These are phyloP conservation scores for Labeo rohita DNA, from an alignment of 2,113 vertebrate species.

Conservation along the genomic window DNA sequence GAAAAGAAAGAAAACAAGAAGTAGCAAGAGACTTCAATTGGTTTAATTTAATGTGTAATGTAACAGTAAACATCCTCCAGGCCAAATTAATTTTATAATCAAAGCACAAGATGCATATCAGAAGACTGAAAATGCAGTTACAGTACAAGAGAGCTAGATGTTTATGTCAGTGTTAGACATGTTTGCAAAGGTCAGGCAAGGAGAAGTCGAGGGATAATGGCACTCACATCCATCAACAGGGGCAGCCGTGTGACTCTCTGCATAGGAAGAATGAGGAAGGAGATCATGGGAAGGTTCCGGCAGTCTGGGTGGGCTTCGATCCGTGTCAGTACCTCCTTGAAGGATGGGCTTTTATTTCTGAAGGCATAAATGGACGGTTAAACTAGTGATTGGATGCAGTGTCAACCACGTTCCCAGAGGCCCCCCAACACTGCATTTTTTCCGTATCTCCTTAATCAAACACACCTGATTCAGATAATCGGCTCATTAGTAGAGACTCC, in stretches of 20 bases:
- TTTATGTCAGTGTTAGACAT: not conserved
- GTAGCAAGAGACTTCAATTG: conserved; percentile 15
- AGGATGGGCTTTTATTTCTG: conserved; percentile 83
- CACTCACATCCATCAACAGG: conserved; percentile 94
- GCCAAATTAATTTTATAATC: not conserved
- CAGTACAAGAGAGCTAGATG: not conserved
- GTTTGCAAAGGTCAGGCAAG: not conserved
- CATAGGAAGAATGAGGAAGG: conserved; percentile 98
- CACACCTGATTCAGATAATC: too few species aligned
- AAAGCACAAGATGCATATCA: not conserved
- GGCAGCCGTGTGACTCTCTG: conserved; percentile 96
- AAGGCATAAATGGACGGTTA: not conserved
- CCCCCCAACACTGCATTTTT: too few species aligned
- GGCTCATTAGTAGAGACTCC: too few species aligned
- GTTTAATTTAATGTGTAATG: conserved; percentile 37
- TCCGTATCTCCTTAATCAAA: too few species aligned
- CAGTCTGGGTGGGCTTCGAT: conserved; percentile 92
- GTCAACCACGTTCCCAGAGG: not conserved
- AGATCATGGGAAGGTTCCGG: conserved; percentile 94
- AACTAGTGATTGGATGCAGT: not conserved
- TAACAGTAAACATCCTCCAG: conserved; percentile 56
- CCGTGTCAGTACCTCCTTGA: conserved; percentile 86
- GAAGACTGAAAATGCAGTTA: not conserved
- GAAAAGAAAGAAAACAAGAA: conserved; percentile 35
- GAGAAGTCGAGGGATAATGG: not conserved